Conservation (phyloP, 2,797 vertebrate species). For the Phalanger gymnotis region DNA sequence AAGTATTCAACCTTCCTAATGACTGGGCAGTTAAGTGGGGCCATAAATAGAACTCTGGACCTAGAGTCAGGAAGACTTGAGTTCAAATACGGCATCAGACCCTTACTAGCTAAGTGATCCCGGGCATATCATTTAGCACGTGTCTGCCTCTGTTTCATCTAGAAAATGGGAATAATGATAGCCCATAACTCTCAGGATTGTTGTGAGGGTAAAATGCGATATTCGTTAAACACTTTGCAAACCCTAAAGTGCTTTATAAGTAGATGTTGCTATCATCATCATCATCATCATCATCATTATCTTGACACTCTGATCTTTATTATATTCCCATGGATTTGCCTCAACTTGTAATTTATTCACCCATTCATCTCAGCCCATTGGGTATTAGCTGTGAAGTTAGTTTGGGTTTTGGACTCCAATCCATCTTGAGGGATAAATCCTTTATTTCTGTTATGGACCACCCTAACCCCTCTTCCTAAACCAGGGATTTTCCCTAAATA, state of each 20-base stretch:
- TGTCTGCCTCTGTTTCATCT: not conserved
- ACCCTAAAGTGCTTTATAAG: no score
- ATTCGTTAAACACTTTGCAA: not conserved
- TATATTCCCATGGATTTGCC: not conserved
- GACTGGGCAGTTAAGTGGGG: not conserved
- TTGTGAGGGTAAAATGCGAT: not conserved
- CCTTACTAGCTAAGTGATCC: not conserved
- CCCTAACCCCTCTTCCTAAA: not conserved
- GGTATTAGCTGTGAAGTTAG: not conserved
- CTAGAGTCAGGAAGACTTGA: not conserved
- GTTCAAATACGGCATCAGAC: not conserved
- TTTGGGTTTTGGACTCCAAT: not conserved
- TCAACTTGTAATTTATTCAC: not conserved
- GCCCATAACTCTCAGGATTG: not conserved
- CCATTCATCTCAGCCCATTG: not conserved
- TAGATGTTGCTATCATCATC: no score
- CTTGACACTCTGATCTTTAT: not conserved
- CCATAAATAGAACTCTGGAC: no score
- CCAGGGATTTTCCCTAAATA: not conserved
- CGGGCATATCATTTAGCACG: not conserved
- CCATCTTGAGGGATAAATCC: not conserved
- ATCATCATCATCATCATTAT: not conserved
- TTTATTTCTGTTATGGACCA: not conserved
- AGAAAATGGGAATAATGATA: not conserved
- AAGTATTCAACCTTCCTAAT: not conserved